These are phyloP conservation scores for Novumbra hubbsi DNA, from an alignment of 2,797 vertebrate genomes.

Conservation along the genomic window DNA sequence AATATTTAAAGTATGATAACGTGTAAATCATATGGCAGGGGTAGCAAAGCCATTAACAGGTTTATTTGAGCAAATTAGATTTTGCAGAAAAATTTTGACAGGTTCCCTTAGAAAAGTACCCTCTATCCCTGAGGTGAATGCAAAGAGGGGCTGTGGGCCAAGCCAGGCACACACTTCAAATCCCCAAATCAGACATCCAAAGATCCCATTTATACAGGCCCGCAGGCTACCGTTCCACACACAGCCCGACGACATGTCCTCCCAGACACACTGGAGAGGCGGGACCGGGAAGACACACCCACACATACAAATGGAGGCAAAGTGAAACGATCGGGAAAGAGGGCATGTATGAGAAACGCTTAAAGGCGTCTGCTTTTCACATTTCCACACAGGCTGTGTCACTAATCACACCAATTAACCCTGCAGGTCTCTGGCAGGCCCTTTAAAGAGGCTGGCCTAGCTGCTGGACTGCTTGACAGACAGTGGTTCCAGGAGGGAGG, in stretches of 20 bases:
- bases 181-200: not conserved
- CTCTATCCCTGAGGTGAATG: not conserved
- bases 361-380: constrained; percentile 1
- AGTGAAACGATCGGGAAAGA: not conserved
- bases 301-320: not conserved
- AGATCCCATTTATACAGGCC: not conserved
- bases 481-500: constrained; percentile 23
- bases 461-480: constrained; percentile 22
- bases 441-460: constrained; percentile 22
- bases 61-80: not conserved
- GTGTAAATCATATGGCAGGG: constrained; percentile 22
- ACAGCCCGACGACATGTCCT: not conserved
- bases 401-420: constrained; percentile 23
- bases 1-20: constrained; percentile 24
- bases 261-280: not conserved
- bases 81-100: constrained; percentile 2
- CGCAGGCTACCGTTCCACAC: not conserved
- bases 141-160: not conserved
- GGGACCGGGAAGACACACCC: too few relatives aligned
- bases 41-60: constrained; percentile 15
- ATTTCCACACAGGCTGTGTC: constrained; percentile 20
- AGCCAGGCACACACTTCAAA: not conserved
- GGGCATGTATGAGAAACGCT: not conserved
- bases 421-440: constrained; percentile 12
- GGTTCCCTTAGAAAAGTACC: not conserved